A percentile compares a stretch with the other conserved stretches of the same genome.
These are phyloP conservation scores for Cheilosia grossa DNA, from an alignment of 2,888 invertebrate genomes.

Conservation along the genomic window DNA sequence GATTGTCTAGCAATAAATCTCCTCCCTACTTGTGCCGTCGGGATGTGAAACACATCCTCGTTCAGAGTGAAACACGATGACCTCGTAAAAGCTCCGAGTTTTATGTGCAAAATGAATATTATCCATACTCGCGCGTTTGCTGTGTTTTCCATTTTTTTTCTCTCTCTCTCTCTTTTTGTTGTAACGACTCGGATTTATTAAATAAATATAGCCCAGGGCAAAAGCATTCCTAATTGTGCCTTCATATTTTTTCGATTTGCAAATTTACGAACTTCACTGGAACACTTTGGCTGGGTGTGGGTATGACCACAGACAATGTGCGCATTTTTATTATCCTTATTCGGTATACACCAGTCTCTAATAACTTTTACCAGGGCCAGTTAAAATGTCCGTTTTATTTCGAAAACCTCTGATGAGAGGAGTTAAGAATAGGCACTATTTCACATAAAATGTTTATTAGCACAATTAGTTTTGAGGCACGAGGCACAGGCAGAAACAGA, in stretches of 20 bases:
- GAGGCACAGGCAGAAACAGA: not conserved
- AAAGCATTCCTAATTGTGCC: too few relatives aligned
- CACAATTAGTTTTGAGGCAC: not conserved
- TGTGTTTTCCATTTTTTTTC: too few relatives aligned
- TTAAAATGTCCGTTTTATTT: not conserved
- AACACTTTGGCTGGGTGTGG: too few relatives aligned
- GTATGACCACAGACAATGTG: not conserved
- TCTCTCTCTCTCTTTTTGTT: too few relatives aligned
- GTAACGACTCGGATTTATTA: too few relatives aligned
- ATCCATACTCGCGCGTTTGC: too few relatives aligned
- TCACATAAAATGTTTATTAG: not conserved
- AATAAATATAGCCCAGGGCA: too few relatives aligned
- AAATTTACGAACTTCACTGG: not conserved
- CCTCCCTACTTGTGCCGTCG: not conserved
- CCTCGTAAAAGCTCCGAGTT: constrained; percentile 6
- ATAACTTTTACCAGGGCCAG: not conserved
- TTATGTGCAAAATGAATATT: not conserved
- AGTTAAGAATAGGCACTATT: not conserved
- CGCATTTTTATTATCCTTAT: not conserved
- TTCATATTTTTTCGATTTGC: constrained; percentile 9
- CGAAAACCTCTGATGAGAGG: not conserved
- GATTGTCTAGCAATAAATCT: constrained; percentile 36
- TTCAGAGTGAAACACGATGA: constrained; percentile 4
- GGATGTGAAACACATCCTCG: constrained; percentile 2
- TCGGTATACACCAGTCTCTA: not conserved